Conservation (phyloP, 2,113 vertebrate genomes). For the Grallaria varia region DNA sequence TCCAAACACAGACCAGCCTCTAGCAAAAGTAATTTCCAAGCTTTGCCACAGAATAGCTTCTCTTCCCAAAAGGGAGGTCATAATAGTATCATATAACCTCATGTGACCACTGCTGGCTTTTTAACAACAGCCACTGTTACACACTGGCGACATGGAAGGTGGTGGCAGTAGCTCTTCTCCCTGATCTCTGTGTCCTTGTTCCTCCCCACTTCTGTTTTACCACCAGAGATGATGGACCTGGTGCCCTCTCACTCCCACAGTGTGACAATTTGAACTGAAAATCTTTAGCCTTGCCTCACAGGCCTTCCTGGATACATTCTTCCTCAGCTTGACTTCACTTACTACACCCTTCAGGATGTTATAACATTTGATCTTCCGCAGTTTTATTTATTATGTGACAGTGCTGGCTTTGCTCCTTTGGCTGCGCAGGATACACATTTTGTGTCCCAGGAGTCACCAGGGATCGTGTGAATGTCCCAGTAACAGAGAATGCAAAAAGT, state of each 20-base stretch:
- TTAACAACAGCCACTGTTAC: not conserved
- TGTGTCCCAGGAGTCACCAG: conserved; percentile 20
- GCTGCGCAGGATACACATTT: conserved; percentile 26
- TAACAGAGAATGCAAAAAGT: not conserved
- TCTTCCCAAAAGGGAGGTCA: not conserved
- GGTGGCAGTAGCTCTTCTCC: not conserved
- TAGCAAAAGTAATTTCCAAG: not conserved
- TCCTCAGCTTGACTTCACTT: not conserved
- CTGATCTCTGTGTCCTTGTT: not conserved
- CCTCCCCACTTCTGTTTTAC: not conserved
- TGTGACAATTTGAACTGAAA: not conserved
- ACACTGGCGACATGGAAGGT: not conserved
- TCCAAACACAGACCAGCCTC: not conserved
- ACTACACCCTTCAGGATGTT: conserved; percentile 5
- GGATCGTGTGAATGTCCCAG: conserved; percentile 38
- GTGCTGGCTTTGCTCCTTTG: conserved; percentile 33
- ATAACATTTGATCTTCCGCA: conserved; percentile 26
- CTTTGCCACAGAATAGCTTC: not conserved
- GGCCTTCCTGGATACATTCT: not conserved
- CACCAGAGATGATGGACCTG: not conserved
- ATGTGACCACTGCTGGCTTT: not conserved
- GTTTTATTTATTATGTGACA: conserved; percentile 55
- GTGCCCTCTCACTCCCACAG: not conserved
- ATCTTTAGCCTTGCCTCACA: not conserved
- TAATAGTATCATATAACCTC: not conserved